Evolutionary conservation across 2,113 vertebrate genomes (phyloP).

Genomic region (Cephalopholis sonnerati): DNA sequence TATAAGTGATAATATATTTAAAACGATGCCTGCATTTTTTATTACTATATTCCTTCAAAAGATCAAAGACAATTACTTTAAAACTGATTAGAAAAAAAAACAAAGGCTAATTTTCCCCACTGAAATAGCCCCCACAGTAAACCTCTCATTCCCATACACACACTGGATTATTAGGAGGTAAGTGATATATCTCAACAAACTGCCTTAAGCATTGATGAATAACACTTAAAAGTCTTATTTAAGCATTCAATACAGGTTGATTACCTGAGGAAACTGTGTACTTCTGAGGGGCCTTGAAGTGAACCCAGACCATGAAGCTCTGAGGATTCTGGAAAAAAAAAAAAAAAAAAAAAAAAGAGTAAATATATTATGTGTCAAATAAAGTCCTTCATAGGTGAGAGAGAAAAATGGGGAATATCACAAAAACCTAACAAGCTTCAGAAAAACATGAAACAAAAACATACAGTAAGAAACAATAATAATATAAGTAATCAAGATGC

Average conservation of each 20-base stretch:
- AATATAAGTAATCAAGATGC: background rate
- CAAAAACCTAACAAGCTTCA: background rate
- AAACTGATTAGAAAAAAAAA: too few relatives aligned
- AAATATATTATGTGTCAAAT: background rate
- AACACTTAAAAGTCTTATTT: background rate
- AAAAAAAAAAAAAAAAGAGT: background rate
- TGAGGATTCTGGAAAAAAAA: constrained; percentile 87
- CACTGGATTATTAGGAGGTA: background rate
- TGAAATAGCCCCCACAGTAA: background rate
- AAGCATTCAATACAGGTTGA: background rate
- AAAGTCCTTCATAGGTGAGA: background rate
- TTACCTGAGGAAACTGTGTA: constrained; percentile 88
- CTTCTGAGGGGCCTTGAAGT: constrained; percentile 92
- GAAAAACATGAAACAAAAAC: background rate
- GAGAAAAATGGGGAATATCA: background rate
- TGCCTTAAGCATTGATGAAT: background rate
- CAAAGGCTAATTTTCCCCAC: background rate
- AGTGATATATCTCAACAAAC: background rate
- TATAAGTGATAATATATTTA: too few relatives aligned
- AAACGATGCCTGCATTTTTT: background rate
- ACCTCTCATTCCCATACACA: too few relatives aligned
- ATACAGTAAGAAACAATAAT: background rate
- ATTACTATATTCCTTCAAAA: background rate
- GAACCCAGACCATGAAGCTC: constrained; percentile 91
- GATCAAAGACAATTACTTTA: background rate